Percentiles rank a stretch among this genome's conserved stretches.
phyloP scores from a whole-genome alignment of 2,888 invertebrate genomes.

The Nephrocerus scutellatus region DNA sequence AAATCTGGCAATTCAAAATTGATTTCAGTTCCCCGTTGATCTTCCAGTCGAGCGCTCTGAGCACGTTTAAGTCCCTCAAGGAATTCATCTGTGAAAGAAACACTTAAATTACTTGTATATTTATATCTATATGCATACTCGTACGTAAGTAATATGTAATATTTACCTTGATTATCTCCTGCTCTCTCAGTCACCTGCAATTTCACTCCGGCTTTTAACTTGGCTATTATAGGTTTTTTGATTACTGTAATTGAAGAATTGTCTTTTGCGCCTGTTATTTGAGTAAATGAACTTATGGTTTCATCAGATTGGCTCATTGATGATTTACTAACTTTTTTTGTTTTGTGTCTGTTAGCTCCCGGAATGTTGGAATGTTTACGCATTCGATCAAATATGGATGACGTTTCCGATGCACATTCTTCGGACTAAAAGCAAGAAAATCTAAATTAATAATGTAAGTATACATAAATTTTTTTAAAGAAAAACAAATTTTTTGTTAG shows the following conservation, averaged over 20 bases:
- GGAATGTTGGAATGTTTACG: slow-evolving; percentile 50
- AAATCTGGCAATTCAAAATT: slow-evolving; percentile 73
- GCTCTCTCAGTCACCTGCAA: slow-evolving; percentile 53
- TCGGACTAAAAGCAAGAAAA: slow-evolving; percentile 45
- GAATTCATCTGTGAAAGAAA: slow-evolving; percentile 55
- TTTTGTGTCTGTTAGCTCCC: slow-evolving; percentile 37
- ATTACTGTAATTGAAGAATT: too few relatives aligned
- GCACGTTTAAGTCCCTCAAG: slow-evolving; percentile 68
- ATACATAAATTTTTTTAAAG: too few relatives aligned
- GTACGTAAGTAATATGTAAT: too few relatives aligned
- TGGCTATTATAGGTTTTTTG: slow-evolving; percentile 61
- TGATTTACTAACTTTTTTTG: slow-evolving; percentile 32
- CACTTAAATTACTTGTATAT: not conserved
- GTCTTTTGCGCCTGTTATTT: too few relatives aligned
- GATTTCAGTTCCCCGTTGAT: slow-evolving; percentile 70
- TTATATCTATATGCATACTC: slow-evolving; percentile 2
- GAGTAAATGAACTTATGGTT: slow-evolving; percentile 18
- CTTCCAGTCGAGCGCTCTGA: slow-evolving; percentile 66
- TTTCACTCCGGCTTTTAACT: slow-evolving; percentile 63
- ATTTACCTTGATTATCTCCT: slow-evolving; percentile 63
- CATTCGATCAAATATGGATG: slow-evolving; percentile 61
- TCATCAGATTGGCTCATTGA: slow-evolving; percentile 40
- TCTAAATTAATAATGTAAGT: too few relatives aligned
- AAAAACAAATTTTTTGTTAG: too few relatives aligned
- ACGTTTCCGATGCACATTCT: slow-evolving; percentile 66